Conservation (phyloP, 2,113 vertebrate species). For the Macaca nemestrina region DNA sequence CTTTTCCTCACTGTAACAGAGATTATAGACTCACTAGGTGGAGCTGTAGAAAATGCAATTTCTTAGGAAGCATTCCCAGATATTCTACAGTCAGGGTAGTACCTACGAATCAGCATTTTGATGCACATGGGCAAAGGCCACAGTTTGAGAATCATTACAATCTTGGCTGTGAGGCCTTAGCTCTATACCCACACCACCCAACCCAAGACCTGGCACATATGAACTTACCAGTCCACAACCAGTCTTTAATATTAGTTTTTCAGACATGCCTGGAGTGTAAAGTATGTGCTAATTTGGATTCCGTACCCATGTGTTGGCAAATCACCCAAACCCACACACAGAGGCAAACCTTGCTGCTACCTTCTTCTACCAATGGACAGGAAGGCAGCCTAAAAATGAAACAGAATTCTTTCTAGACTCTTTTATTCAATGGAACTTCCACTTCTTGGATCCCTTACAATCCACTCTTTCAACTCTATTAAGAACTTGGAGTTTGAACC, state of each 20-base stretch:
- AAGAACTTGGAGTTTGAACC: not conserved
- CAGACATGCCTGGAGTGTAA: not conserved
- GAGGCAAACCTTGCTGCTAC: not conserved
- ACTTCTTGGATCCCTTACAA: not conserved
- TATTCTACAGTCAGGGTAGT: not conserved
- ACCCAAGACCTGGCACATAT: accelerated
- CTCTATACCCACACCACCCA: not conserved
- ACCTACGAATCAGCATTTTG: not conserved
- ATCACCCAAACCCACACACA: not conserved
- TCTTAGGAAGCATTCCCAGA: not conserved
- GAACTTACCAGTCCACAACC: not conserved
- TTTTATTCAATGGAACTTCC: not conserved
- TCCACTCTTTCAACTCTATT: not conserved
- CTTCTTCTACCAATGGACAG: not conserved
- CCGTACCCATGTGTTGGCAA: not conserved
- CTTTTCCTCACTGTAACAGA: not conserved
- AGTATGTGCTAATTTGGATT: not conserved
- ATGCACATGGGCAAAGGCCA: not conserved
- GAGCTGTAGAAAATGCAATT: not conserved
- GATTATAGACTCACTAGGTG: not conserved
- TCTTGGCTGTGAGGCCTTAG: not conserved
- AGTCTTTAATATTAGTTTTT: not conserved
- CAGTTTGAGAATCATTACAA: not conserved
- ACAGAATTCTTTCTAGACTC: not conserved
- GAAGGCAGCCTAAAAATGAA: not conserved